Evolutionary conservation across 1,140 invertebrate genomes (phyloP), one percentile per base, ranked within the genome.

Genomic region (Drosophila guanche): DNA sequence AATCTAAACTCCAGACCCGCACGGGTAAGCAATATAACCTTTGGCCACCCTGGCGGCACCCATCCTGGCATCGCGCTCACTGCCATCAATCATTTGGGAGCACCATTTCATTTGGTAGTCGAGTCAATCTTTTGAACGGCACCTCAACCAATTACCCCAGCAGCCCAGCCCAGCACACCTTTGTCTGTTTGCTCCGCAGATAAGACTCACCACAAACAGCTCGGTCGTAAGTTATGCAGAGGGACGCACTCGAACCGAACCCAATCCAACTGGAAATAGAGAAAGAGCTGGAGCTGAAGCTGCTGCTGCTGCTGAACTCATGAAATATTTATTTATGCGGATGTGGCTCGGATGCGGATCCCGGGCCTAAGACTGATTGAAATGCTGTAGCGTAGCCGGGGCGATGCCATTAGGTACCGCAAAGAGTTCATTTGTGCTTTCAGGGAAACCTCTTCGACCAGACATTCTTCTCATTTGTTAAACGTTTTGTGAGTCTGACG

Each of bases 251-350:
- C 71, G 55, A 75, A 54, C 70, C 70, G 52, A 55, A 74, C 47
- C 43, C 25, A 10, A 37, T 4, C 66, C 62, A 68, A 68, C 51
- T 69, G 66, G 63, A 69, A 68, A 55, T 47, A 33, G 62, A 68
- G 46, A 48, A n/a, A 27, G 23, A 41, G 29, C 27, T 25, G 51
- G 40, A 3, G 52, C 22, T 2, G 12, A 1, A 7, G 52, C 16
- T 20, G 16, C 0, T 20, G 37, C 20, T 47, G 42, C 25, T 68
- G 54, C 67, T 47, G 67, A 79, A 81, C 67, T 88, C 75, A 83
- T 88, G 72, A 88, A 88, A 86, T 86, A 86, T 86, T 88, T 86
- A 86, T 86, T 88, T 71, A 86, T 86, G 69, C 74, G 70, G 55
- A 83, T 83, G 76, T 66, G 76, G 67, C 66, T 53, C 25, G 59